These are phyloP conservation scores for Peromyscus aztecus DNA, from an alignment of 2,797 vertebrate genomes.

Conservation along the genomic window DNA sequence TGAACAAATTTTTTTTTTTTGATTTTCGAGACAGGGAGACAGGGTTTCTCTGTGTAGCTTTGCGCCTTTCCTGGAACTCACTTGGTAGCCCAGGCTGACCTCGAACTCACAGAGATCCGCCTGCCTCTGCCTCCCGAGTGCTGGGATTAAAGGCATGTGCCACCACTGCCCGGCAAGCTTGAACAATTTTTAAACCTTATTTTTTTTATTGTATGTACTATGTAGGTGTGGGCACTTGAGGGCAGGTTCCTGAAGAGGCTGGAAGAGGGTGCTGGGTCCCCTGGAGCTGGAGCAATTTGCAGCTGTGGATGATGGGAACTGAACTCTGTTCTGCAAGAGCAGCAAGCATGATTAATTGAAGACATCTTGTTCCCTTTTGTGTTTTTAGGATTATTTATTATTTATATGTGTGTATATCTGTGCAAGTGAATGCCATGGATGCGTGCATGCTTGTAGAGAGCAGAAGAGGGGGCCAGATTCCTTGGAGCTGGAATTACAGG, in stretches of 20 bases:
- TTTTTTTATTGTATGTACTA: not conserved
- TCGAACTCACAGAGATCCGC: too few species aligned
- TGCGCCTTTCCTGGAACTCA: too few species aligned
- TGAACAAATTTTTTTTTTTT: not conserved
- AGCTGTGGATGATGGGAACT: not conserved
- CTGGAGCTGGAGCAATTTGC: not conserved
- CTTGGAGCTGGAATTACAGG: not conserved
- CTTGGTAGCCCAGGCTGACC: too few species aligned
- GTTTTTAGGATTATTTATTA: not conserved
- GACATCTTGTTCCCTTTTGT: not conserved
- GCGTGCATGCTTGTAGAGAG: not conserved
- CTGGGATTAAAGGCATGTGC: too few species aligned
- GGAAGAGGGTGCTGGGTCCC: not conserved
- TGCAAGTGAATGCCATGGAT: not conserved
- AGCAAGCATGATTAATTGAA: too few species aligned
- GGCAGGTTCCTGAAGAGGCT: not conserved
- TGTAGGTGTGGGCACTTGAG: not conserved
- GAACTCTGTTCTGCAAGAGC: not conserved
- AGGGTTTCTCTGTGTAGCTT: too few species aligned
- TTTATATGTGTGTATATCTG: not conserved
- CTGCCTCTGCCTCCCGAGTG: too few species aligned
- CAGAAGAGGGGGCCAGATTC: not conserved
- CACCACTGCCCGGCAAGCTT: too few species aligned
- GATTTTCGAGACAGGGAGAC: too few species aligned
- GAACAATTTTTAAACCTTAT: not conserved